Conservation (phyloP, 1,140 invertebrate genomes). For the Bombyx mandarina region DNA sequence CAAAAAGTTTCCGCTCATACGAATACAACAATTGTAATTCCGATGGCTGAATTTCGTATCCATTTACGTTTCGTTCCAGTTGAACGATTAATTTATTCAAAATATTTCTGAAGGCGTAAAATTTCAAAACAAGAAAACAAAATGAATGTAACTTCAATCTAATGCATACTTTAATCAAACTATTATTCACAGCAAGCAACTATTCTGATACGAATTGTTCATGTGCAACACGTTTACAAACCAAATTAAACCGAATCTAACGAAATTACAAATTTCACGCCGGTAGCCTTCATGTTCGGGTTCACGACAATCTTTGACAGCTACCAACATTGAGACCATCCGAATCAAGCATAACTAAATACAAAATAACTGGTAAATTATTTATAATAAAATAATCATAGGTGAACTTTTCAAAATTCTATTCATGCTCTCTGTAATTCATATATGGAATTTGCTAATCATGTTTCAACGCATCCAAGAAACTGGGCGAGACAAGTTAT, state of each 20-base stretch:
- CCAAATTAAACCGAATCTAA: constrained; percentile 18
- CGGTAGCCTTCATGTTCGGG: constrained; percentile 15
- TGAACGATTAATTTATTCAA: background rate
- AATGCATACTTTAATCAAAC: constrained; percentile 15
- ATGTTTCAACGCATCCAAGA: too few relatives aligned
- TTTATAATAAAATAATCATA: background rate
- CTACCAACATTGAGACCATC: constrained; percentile 12
- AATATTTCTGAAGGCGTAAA: background rate
- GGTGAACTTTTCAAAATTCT: too few relatives aligned
- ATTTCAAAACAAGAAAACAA: background rate
- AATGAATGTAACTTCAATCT: background rate
- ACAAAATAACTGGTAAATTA: constrained; percentile 13
- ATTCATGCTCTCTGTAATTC: too few relatives aligned
- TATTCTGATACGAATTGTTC: constrained; percentile 14
- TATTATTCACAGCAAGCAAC: constrained; percentile 14
- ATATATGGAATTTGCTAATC: too few relatives aligned
- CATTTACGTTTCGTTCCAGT: background rate
- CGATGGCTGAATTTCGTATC: background rate
- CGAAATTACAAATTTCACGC: constrained; percentile 55
- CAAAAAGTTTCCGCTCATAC: background rate
- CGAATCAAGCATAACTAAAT: constrained; percentile 22
- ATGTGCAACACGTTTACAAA: constrained; percentile 16
- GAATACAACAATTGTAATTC: background rate
- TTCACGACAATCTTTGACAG: constrained; percentile 29
- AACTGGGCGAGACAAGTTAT: background rate